phyloP scores from a whole-genome alignment of 2,113 vertebrate species.

The Channa argus region DNA sequence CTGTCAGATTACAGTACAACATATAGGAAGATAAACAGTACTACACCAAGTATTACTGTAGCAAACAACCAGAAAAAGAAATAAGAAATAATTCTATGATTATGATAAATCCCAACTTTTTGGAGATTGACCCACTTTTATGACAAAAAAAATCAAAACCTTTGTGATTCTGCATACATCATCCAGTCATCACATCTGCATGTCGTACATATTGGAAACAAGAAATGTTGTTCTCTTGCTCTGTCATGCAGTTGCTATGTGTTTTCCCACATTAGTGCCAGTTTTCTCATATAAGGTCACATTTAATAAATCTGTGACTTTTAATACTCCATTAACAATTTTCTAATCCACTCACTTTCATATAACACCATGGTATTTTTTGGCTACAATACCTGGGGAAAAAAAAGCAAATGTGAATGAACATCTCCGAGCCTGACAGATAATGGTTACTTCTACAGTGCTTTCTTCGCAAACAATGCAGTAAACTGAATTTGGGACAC shows the following conservation, averaged over 20 bases:
- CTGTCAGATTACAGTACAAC: too few relatives aligned
- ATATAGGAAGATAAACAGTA: too few relatives aligned
- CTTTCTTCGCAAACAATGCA: not conserved
- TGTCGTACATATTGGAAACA: too few relatives aligned
- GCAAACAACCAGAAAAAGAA: too few relatives aligned
- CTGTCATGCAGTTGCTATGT: not conserved
- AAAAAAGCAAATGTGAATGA: not conserved
- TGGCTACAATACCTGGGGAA: constrained; percentile 1
- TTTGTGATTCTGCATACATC: too few relatives aligned
- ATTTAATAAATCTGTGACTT: constrained; percentile 21
- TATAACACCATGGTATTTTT: not conserved
- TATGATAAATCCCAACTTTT: not conserved
- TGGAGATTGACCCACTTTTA: too few relatives aligned
- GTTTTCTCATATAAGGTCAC: constrained; percentile 3
- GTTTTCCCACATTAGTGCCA: too few relatives aligned
- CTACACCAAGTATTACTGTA: too few relatives aligned
- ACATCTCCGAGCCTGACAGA: constrained; percentile 2
- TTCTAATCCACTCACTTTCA: constrained; percentile 18
- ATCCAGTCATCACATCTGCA: too few relatives aligned
- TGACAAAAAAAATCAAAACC: too few relatives aligned
- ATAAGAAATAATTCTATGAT: too few relatives aligned
- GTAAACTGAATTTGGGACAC: not conserved
- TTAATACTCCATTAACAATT: not conserved
- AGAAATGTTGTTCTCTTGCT: not conserved
- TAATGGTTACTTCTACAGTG: not conserved